Evolutionary conservation across 2,797 vertebrate genomes (phyloP), one percentile per base, ranked within the genome.

Genomic region (Tokudaia tokunoshimensis): DNA sequence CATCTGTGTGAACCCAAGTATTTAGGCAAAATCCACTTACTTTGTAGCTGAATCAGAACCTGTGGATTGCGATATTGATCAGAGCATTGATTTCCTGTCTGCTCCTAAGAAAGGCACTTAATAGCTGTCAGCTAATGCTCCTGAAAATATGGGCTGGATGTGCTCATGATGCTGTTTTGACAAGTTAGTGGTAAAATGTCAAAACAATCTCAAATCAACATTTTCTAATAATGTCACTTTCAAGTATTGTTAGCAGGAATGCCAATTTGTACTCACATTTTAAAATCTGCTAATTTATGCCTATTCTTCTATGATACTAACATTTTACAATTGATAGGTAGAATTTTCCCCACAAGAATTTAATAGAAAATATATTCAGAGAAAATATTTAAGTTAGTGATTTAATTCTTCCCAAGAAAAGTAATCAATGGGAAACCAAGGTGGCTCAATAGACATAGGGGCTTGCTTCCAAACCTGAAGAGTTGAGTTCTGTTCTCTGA

Each of bases 11-110:
- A 81, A 63, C 29, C 55, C 87, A 95, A 89, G 89, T 94, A 95
- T 96, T 87, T 95, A 85, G 37, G 94, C 80, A 97, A 95, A 95
- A 84, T 94, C 11, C 52, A 84, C 59, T 95, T 96, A 75, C 65
- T 94, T 85, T 65, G 34, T 84, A 84, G 83, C 31, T 93, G 57
- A 96, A 95, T 97, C 89, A 96, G 81, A 89, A 83, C n/a, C 89
- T 82, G 41, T 91, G 67, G 61, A 78, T 85, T 94, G 76, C 81
- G 50, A 87, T 97, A 97, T 97, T 93, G 96, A 97, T 97, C 72
- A 95, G 29, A 74, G 20, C 24, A 97, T 96, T 90, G 97, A 98
- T 97, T 97, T 96, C 7, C 87, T 97, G 97, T 95, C 96, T 95
- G 80, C 70, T 50, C 87, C 14, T 57, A 70, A 76, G 86, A 95